Base-by-base conservation (phyloP, 2,797 vertebrate species). In the Poecilia picta region DNA sequence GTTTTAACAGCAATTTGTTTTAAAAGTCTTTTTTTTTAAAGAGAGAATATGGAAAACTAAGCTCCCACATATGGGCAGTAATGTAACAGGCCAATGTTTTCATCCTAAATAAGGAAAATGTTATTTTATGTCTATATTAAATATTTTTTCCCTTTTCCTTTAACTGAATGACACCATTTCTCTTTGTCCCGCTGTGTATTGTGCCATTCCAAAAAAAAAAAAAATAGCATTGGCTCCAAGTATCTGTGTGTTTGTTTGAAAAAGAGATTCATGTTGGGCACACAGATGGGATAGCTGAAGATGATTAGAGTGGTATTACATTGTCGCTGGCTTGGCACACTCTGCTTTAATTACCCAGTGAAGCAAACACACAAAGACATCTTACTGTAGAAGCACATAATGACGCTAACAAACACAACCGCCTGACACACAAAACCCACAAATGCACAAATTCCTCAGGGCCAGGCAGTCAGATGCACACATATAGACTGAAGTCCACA, bases 251-350 rank as follows among this genome's bases (percentile, higher is more conserved):
- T 71, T 73, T 73, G 68, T 66, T 79, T 49, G 31, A 77, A 75
- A 59, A 47, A 49, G 53, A 73, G 73, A 80, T 77, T 83, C 86
- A 80, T 79, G 88, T 88, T 85, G 84, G 81, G 79, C 81, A 83
- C 89, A 89, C 93, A 95, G 94, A 94, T 94, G 92, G 93, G 75
- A 82, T 79, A 88, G 86, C 85, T 86, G 90, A 89, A 87, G 91
- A 93, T 89, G 90, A 94, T 94, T 94, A 94, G 79, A 87, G 88
- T 81, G 88, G 90, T 87, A 92, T 94, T 93, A 94, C 89, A 90
- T 89, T 90, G 90, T 88, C 87, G 75, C 86, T 85, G 85, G 79
- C 80, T 83, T 92, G 87, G 90, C 89, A 88, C 83, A 68, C 83
- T 73, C 73, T 45, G 74, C 84, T 89, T 92, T 92, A 91, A 93